A percentile compares a stretch with the other conserved stretches of the same genome.
These are phyloP conservation scores for Brassicogethes aeneus DNA, from an alignment of 2,888 invertebrate genomes.

Conservation along the genomic window DNA sequence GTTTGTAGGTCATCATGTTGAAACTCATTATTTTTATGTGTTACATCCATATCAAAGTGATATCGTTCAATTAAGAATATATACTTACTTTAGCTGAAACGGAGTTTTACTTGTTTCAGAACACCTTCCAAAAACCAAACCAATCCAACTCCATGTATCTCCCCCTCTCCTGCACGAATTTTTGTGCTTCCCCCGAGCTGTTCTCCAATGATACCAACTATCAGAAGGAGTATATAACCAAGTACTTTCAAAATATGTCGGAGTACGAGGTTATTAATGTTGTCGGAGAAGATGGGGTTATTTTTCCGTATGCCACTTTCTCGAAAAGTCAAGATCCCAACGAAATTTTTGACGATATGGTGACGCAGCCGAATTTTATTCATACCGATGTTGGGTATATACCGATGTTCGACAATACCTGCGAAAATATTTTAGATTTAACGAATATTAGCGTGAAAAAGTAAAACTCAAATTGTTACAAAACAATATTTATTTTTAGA, in stretches of 20 bases:
- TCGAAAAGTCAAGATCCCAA: conserved; percentile 8
- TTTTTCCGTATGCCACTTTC: conserved; percentile 27
- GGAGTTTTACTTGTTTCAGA: conserved; percentile 10
- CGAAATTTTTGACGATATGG: neutral
- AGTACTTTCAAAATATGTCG: conserved; percentile 27
- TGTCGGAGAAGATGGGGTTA: conserved; percentile 23
- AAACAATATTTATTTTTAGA: too few species aligned
- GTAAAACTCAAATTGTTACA: too few species aligned
- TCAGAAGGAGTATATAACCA: conserved; percentile 26
- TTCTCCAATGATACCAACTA: conserved; percentile 25
- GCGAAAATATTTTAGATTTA: too few species aligned
- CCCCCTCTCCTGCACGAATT: conserved; percentile 23
- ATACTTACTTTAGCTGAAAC: conserved; percentile 24
- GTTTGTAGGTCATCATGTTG: conserved; percentile 12
- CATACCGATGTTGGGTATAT: conserved; percentile 25
- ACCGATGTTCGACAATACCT: conserved; percentile 15
- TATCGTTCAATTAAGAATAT: conserved; percentile 35
- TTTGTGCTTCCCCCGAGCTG: conserved; percentile 24
- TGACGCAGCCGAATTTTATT: conserved; percentile 20
- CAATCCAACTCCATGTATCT: conserved; percentile 14
- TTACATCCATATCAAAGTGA: conserved; percentile 37
- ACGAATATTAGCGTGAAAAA: too few species aligned
- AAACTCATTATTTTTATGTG: conserved; percentile 25
- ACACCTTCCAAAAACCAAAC: too few species aligned
- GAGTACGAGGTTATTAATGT: conserved; percentile 26